These are phyloP conservation scores for Lophius americanus DNA, from an alignment of 2,797 vertebrate genomes.

Conservation along the genomic window DNA sequence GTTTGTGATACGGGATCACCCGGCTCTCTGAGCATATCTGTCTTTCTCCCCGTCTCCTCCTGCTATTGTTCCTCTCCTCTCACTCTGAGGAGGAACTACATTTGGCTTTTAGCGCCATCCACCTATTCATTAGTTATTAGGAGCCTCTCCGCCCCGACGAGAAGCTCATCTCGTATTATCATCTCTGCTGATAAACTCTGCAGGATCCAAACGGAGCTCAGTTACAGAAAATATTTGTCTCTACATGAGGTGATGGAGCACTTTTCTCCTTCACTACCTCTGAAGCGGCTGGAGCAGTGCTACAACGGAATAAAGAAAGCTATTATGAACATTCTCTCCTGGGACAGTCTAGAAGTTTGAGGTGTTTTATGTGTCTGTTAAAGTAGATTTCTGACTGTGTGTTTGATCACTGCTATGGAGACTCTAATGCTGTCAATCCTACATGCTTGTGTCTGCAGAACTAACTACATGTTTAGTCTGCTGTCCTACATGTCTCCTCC, in stretches of 20 bases:
- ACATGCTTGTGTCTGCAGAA: no score
- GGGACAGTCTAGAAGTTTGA: constrained; percentile 13
- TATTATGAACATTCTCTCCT: constrained; percentile 4
- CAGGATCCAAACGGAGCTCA: constrained; percentile 36
- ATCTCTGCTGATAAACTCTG: constrained; percentile 22
- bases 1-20: constrained; percentile 6
- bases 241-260: constrained; percentile 23
- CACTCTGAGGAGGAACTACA: constrained; percentile 14
- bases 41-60: background rate
- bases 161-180: constrained; percentile 34
- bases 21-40: background rate
- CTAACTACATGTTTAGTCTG: no score
- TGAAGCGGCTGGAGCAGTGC: constrained; percentile 11
- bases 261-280: constrained; percentile 40
- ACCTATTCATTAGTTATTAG: constrained; percentile 56
- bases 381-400: constrained; percentile 4
- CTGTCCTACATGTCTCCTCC: no score
- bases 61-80: constrained; percentile 1
- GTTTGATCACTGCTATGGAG: background rate
- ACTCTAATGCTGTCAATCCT: background rate
- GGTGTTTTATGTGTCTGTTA: background rate
- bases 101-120: constrained; percentile 41
- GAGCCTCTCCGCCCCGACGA: constrained; percentile 22
- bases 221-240: constrained; percentile 22
- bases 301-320: background rate